Evolutionary conservation across 2,113 vertebrate species (phyloP).

Genomic region (Columba livia): DNA sequence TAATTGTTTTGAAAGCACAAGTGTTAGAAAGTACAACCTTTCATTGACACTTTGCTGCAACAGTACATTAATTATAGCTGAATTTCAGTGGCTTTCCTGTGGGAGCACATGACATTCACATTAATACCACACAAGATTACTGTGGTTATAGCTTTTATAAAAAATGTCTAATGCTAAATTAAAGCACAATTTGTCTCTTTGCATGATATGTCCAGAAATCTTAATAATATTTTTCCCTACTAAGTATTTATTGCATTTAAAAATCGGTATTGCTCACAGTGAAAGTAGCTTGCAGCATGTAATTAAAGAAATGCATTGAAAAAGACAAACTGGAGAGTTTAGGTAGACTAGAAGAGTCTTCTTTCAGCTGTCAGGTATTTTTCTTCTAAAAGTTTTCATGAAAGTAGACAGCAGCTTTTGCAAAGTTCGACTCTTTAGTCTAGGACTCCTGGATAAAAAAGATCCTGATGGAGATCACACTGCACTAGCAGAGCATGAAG

Average conservation of each 20-base stretch:
- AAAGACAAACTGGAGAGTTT: not conserved
- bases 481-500: not conserved
- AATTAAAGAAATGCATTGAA: not conserved
- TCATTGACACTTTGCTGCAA: not conserved
- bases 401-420: not conserved
- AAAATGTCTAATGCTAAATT: not conserved
- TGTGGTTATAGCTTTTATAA: not conserved
- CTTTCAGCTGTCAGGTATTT: not conserved
- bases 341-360: not conserved
- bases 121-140: not conserved
- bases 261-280: not conserved
- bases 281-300: not conserved
- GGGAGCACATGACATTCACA: not conserved
- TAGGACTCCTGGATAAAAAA: not conserved
- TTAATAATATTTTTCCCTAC: not conserved
- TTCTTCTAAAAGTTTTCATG: not conserved
- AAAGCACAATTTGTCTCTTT: not conserved
- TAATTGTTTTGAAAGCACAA: conserved; percentile 59
- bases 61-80: conserved; percentile 18
- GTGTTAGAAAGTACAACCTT: conserved; percentile 9
- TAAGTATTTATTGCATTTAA: not conserved
- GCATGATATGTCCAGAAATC: not conserved
- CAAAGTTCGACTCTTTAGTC: not conserved
- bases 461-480: not conserved
- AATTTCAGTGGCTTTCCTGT: not conserved